Conservation (phyloP, 1,140 invertebrate genomes). For the Bicyclus anynana region DNA sequence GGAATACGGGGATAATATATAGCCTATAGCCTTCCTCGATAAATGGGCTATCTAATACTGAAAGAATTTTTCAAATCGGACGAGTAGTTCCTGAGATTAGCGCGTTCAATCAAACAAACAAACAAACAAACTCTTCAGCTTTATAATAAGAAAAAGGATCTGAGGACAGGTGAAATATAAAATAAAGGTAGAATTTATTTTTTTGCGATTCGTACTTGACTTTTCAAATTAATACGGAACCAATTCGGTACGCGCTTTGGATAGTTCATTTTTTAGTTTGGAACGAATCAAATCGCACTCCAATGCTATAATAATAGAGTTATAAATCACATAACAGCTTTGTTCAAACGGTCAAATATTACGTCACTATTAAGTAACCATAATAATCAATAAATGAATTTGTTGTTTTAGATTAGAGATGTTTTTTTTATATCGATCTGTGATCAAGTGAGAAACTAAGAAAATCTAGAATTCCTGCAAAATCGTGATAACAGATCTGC, state of each 20-base stretch:
- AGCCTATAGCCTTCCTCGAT: no score
- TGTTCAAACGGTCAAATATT: neutral
- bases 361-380: neutral
- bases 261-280: neutral
- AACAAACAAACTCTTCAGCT: no score
- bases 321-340: neutral
- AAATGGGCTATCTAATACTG: no score
- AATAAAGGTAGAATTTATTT: neutral
- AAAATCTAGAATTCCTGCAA: no score
- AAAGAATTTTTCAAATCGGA: no score
- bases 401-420: neutral
- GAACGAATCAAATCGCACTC: neutral
- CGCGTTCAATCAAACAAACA: no score
- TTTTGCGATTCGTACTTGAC: neutral
- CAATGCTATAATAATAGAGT: neutral
- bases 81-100: no score
- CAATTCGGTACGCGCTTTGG: neutral
- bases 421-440: neutral
- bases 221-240: constrained; percentile 3
- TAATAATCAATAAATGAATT: neutral
- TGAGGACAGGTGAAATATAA: no score
- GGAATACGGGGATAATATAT: no score
- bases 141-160: no score
- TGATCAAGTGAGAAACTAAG: neutral
- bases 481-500: no score